A percentile compares a stretch with the other conserved stretches of the same genome.
These are phyloP conservation scores for Bombus huntii DNA, from an alignment of 1,140 invertebrate genomes.

Conservation along the genomic window DNA sequence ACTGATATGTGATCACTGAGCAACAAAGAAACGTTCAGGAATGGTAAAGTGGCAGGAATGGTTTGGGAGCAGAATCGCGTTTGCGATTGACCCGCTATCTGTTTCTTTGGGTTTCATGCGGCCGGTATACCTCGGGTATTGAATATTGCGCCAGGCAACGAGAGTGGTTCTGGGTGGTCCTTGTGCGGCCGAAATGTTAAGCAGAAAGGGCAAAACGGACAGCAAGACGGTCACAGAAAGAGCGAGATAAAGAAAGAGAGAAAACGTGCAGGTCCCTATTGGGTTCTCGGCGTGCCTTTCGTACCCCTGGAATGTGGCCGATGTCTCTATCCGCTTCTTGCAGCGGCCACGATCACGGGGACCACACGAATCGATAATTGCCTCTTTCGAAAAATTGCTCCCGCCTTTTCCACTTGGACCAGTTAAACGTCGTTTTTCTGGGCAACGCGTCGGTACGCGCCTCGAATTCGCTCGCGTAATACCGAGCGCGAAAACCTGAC, in stretches of 20 bases:
- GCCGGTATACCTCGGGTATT: constrained; percentile 59
- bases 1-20: too few species aligned
- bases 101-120: constrained; percentile 41
- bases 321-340: constrained; percentile 82
- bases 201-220: constrained; percentile 70
- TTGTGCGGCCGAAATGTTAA: constrained; percentile 75
- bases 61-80: constrained; percentile 17
- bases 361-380: constrained; percentile 83
- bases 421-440: constrained; percentile 77
- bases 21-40: not conserved
- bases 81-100: constrained; percentile 15
- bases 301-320: constrained; percentile 80
- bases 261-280: constrained; percentile 60
- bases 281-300: constrained; percentile 75
- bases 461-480: constrained; percentile 73
- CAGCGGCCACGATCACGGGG: constrained; percentile 58
- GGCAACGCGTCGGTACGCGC: constrained; percentile 66
- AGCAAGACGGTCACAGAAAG: constrained; percentile 61
- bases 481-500: constrained; percentile 67
- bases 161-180: constrained; percentile 74
- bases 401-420: constrained; percentile 76
- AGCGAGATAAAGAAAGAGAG: constrained; percentile 64
- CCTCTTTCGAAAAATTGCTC: constrained; percentile 78
- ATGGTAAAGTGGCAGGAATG: constrained; percentile 8
- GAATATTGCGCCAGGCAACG: constrained; percentile 66